Base-by-base conservation (phyloP, 2,888 invertebrate species). In the Oscheius sp. region DNA sequence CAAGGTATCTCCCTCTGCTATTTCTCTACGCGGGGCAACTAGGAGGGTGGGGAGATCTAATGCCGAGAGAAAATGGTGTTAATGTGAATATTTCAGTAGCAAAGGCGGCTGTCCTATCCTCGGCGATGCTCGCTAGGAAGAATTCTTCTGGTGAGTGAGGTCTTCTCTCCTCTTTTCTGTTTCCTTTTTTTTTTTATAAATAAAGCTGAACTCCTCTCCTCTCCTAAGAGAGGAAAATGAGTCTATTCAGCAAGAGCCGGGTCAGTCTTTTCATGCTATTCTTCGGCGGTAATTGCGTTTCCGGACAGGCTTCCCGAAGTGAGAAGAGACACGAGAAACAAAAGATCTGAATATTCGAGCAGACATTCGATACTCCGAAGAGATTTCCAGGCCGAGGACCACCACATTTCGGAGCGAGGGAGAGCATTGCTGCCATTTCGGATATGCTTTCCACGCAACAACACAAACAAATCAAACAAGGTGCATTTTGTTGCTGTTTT, bases 31-130 rank as follows among this genome's bases (percentile, higher is more conserved):
- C 6, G 4, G 45, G 3, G 6, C 4, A 5, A 4, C 23, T 45
- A 17, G 4, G 5, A 45, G 45, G 17, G 17, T 20, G 4, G 5
- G 3, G 20, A 17, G 4, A 3, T 4, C 4, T n/a, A n/a, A n/a
- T n/a, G n/a, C n/a, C n/a, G n/a, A n/a, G 25, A 25, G 23, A 55
- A 31, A 55, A 55, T 33, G 34, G 17, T 58, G 27, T 25, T 64
- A 29, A 48, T 23, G 33, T 46, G 8, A 33, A 37, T 34, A 50
- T 78, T 82, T 71, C 76, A 84, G 84, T 84, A 71, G 82, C 84
- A 20, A 84, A 84, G 64, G 81, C 81, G 65, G 81, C 81, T 53
- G 81, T 80, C 37, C 78, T 82, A 42, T 80, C 80, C 52, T 79
- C 80, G 50, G 81, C 81, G 39, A 82, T 82, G 81, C 65, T 82